Base-by-base conservation (phyloP, 2,888 invertebrate genomes). In the Plemyria rubiginata region DNA sequence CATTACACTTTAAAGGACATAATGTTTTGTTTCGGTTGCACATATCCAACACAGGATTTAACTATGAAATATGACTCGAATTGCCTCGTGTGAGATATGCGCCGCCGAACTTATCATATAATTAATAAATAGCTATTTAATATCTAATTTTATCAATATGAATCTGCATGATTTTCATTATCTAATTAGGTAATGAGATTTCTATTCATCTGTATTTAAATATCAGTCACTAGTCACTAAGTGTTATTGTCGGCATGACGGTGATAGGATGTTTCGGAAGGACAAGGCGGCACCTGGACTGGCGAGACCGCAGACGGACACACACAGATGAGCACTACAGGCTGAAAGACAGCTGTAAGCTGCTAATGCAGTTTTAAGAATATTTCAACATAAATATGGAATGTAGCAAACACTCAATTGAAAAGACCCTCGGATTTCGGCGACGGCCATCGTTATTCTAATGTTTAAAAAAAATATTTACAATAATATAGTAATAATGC, bases 331-430 rank as follows among this genome's bases (percentile, higher is more conserved):
- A 48, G 52, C 40, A 65, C 65, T 61, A 68, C 62, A 74, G 70
- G 66, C 52, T 28, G 64, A 57, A 70, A 67, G 70, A 70, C 67
- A 71, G 60, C 67, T 68, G 76, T 71, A 73, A 73, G 71, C 76
- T 79, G 82, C 80, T 72, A 79, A 79, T 81, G 84, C 85, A 86
- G 80, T 80, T 78, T 77, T 81, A 38, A 38, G 81, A 90, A 87
- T 88, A 90, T 88, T 88, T 91, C 90, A 91, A 91, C 92, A 92
- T 92, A 92, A 92, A 92, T 91, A 92, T 92, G 92, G 92, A 92
- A 92, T 92, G 92, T 92, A 92, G 88, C 85, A 88, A 90, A 92
- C 92, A 91, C 91, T 91, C 92, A 88, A 89, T 89, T 86, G 87
- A 88, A 88, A 88, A 85, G 84, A 89, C 88, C 88, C 78, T 88